phyloP scores from a whole-genome alignment of 1,140 invertebrate species.

The Lineus longissimus region DNA sequence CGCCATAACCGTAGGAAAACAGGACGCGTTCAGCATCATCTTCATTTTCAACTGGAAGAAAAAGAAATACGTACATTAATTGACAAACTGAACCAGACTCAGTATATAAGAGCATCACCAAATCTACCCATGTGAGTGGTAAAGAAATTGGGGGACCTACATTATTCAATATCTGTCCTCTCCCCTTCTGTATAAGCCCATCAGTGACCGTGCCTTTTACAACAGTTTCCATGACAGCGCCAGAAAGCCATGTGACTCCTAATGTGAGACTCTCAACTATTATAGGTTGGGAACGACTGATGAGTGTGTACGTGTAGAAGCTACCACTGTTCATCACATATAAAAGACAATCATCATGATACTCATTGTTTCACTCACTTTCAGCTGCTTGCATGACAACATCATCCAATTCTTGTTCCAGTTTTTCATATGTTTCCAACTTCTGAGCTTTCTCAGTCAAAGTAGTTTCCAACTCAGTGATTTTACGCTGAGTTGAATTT shows the following conservation, averaged over 20 bases:
- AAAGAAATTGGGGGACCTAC: too few relatives aligned
- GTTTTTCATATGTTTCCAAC: constrained; percentile 48
- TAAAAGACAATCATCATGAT: too few relatives aligned
- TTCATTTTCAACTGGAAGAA: constrained; percentile 38
- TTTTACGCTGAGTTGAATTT: constrained; percentile 35
- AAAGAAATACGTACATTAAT: background rate
- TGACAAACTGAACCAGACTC: background rate
- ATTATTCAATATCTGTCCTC: too few relatives aligned
- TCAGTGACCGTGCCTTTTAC: too few relatives aligned
- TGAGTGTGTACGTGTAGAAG: too few relatives aligned
- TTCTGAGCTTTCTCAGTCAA: constrained; percentile 40
- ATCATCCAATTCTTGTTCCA: constrained; percentile 52
- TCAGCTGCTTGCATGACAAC: constrained; percentile 54
- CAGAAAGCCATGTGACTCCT: too few relatives aligned
- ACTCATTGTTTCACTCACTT: constrained; percentile 24
- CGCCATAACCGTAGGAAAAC: constrained; percentile 54
- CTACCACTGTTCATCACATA: too few relatives aligned
- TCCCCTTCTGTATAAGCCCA: too few relatives aligned
- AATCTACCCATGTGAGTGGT: too few relatives aligned
- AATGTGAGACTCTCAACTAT: too few relatives aligned
- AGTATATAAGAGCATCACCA: background rate
- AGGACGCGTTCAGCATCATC: constrained; percentile 49
- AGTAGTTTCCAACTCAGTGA: constrained; percentile 42
- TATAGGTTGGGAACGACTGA: too few relatives aligned
- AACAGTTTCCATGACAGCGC: too few relatives aligned